Evolutionary conservation across 2,797 vertebrate species (phyloP), one percentile per base, ranked within the genome.

Genomic region (Melanotaenia trifasciata): DNA sequence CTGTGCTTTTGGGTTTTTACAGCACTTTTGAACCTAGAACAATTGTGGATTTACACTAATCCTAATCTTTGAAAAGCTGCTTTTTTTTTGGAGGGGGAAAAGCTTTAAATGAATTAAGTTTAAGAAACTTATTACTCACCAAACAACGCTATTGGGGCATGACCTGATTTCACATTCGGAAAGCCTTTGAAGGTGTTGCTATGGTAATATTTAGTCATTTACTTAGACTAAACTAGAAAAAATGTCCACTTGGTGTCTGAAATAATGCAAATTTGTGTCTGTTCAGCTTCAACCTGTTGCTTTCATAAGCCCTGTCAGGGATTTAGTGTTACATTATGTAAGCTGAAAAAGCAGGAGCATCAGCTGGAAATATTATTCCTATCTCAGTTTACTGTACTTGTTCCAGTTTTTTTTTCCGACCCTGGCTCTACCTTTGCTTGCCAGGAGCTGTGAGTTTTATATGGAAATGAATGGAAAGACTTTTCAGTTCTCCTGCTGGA

Each of bases 51-150:
- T 79, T 78, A 40, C 6, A 32, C 16, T 28, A 75, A 76, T 78
- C 30, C 35, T 68, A 74, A 79, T 70, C 66, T 54, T 64, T 45
- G 58, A 14, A 81, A 79, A 72, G 70, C 58, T 65, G 32, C 56
- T 64, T 65, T 59, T 53, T 53, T 13, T 58, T 28, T 30, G 3
- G 36, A 9, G 32, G 12, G 45, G 36, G 32, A 54, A 53, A 30
- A 20, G 10, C 11, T 16, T 61, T 20, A 2, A 43, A 26, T 73
- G 38, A 53, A 58, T 24, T 11, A 18, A 56, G 35, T 74, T 26
- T 13, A 67, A 28, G 8, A 22, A 53, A 26, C 66, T 77, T 5
- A 32, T 69, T 50, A 63, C 5, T 40, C 20, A 35, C 20, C 16
- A 40, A 56, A 70, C 28, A 51, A 7, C 57, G 8, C 47, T 14